Conservation (phyloP, 2,113 vertebrate species). For the Crotalus helleri region DNA sequence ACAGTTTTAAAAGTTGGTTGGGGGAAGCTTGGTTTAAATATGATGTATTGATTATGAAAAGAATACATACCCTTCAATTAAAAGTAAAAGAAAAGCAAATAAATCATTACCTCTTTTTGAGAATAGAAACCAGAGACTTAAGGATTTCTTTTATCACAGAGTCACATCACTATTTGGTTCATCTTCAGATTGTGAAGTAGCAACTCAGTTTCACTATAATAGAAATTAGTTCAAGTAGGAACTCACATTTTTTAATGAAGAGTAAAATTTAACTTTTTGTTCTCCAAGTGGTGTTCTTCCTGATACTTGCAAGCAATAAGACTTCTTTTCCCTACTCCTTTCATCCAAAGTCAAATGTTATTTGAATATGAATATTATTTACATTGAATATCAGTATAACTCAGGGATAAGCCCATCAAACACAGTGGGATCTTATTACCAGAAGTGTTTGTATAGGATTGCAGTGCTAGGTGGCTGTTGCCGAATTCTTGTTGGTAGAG, state of each 20-base stretch:
- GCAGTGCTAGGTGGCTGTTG: not conserved
- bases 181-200: not conserved
- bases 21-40: constrained; percentile 30
- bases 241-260: not conserved
- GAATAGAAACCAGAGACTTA: constrained; percentile 27
- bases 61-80: constrained; percentile 30
- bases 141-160: not conserved
- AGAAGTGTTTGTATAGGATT: not conserved
- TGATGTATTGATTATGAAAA: constrained; percentile 38
- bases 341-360: not conserved
- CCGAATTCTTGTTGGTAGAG: not conserved
- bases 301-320: not conserved
- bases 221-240: not conserved
- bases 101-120: constrained; percentile 5
- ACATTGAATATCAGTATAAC: not conserved
- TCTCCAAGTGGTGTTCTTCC: not conserved
- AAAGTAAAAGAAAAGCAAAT: constrained; percentile 22
- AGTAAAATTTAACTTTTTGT: not conserved
- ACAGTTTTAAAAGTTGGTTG: not conserved
- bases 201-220: not conserved
- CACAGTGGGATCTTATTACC: not conserved
- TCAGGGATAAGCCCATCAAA: not conserved
- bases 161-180: not conserved
- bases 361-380: not conserved
- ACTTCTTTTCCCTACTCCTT: not conserved